Percentiles rank a stretch among this genome's conserved stretches.
These are phyloP conservation scores for Dastarcus helophoroides DNA, from an alignment of 2,888 invertebrate genomes.

Conservation along the genomic window DNA sequence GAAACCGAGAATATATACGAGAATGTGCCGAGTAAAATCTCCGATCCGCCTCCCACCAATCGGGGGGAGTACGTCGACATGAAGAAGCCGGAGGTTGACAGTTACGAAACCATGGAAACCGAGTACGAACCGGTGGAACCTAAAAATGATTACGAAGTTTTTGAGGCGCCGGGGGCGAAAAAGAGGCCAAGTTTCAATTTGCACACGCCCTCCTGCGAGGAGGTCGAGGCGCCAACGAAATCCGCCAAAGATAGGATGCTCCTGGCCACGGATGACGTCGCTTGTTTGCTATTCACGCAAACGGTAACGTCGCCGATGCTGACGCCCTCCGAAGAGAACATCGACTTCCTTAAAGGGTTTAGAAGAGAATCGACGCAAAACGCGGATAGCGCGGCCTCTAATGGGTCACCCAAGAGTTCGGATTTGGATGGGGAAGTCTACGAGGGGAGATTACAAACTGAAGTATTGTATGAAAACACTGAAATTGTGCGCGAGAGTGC, in stretches of 20 bases:
- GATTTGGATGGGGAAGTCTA: too few relatives aligned
- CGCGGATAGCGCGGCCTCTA: too few relatives aligned
- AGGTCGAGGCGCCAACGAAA: slow-evolving; percentile 12
- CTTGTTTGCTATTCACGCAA: slow-evolving; percentile 35
- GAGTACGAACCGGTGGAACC: slow-evolving; percentile 13
- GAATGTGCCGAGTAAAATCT: slow-evolving; percentile 10
- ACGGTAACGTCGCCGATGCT: slow-evolving; percentile 38
- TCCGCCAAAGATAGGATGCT: slow-evolving; percentile 35
- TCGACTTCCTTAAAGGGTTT: slow-evolving; percentile 37
- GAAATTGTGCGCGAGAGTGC: too few relatives aligned
- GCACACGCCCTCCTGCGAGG: slow-evolving; percentile 15
- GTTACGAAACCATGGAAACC: background rate
- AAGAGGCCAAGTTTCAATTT: slow-evolving; percentile 18
- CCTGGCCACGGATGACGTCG: slow-evolving; percentile 32
- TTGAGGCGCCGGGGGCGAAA: slow-evolving; percentile 3
- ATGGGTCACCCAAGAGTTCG: too few relatives aligned
- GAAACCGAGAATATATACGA: slow-evolving; percentile 17
- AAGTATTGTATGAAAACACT: too few relatives aligned
- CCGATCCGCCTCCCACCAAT: slow-evolving; percentile 1
- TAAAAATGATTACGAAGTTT: slow-evolving; percentile 3
- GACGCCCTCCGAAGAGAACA: slow-evolving; percentile 37
- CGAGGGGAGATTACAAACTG: too few relatives aligned
- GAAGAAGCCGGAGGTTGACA: background rate
- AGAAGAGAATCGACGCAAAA: slow-evolving; percentile 23
- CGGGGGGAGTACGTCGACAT: slow-evolving; percentile 9